phyloP scores from a whole-genome alignment of 2,113 vertebrate genomes.

The Otus sunia region DNA sequence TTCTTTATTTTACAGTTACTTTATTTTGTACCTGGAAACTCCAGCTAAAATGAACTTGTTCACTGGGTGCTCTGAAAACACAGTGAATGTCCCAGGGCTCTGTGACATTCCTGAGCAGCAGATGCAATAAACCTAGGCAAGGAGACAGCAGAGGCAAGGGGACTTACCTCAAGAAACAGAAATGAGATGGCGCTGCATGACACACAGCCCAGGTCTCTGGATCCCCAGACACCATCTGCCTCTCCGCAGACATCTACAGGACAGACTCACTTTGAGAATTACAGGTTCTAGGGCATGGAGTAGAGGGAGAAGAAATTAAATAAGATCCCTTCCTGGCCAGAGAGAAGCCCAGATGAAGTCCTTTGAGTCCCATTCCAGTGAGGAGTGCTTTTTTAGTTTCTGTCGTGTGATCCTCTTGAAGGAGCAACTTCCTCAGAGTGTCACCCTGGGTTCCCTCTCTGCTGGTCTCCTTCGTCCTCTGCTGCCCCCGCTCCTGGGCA shows the following conservation, averaged over 20 bases:
- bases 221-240: neutral
- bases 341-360: neutral
- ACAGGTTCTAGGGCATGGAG: neutral
- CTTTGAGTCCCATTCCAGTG: neutral
- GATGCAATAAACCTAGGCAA: neutral
- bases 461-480: neutral
- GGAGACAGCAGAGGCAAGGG: neutral
- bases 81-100: neutral
- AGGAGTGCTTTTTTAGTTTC: neutral
- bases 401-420: neutral
- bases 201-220: neutral
- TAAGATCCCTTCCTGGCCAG: neutral
- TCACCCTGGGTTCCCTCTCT: neutral
- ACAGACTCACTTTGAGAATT: neutral
- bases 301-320: neutral
- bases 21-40: neutral
- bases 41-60: neutral
- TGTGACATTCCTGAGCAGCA: neutral
- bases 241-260: neutral
- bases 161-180: neutral
- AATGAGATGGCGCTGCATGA: neutral
- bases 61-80: neutral
- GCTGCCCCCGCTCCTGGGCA: neutral
- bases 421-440: neutral
- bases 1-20: neutral